phyloP scores from a whole-genome alignment of 1,140 invertebrate genomes.

The Drosophila sturtevanti region DNA sequence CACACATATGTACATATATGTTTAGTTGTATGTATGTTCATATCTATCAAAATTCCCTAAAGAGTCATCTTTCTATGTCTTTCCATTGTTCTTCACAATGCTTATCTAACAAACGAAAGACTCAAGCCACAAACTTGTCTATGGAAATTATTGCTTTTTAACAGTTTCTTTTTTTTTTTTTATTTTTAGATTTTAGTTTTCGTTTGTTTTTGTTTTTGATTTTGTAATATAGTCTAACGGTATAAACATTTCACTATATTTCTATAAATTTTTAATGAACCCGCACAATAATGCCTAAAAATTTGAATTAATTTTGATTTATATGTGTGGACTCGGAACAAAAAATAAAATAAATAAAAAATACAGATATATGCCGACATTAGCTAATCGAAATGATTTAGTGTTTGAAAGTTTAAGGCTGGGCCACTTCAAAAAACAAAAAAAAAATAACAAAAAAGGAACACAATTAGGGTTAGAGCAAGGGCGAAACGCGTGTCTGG shows the following conservation, averaged over 20 bases:
- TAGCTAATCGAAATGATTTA: conserved; percentile 69
- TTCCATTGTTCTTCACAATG: conserved; percentile 19
- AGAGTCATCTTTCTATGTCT: conserved; percentile 9
- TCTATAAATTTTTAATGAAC: conserved; percentile 44
- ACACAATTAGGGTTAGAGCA: conserved; percentile 29
- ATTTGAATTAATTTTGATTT: conserved; percentile 53
- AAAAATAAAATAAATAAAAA: background rate
- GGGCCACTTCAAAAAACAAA: conserved; percentile 1
- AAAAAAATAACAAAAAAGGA: conserved; percentile 29
- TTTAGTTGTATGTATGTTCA: too few species aligned
- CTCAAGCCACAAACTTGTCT: conserved; percentile 56
- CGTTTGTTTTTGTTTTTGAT: conserved; percentile 33
- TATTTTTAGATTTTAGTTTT: background rate
- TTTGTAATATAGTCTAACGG: conserved; percentile 66
- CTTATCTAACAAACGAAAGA: conserved; percentile 57
- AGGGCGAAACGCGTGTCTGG: conserved; percentile 44
- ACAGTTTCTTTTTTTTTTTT: conserved; percentile 16
- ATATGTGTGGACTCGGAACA: conserved; percentile 24
- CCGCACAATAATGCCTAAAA: conserved; percentile 37
- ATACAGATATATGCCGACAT: conserved; percentile 32
- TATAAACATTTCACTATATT: conserved; percentile 45
- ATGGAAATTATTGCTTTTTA: conserved; percentile 48
- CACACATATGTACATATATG: background rate
- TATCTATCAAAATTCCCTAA: conserved; percentile 6
- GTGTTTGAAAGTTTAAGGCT: conserved; percentile 3